phyloP scores from a whole-genome alignment of 53 echinoderm and acorn worm species.

The Echinarachnius parma region DNA sequence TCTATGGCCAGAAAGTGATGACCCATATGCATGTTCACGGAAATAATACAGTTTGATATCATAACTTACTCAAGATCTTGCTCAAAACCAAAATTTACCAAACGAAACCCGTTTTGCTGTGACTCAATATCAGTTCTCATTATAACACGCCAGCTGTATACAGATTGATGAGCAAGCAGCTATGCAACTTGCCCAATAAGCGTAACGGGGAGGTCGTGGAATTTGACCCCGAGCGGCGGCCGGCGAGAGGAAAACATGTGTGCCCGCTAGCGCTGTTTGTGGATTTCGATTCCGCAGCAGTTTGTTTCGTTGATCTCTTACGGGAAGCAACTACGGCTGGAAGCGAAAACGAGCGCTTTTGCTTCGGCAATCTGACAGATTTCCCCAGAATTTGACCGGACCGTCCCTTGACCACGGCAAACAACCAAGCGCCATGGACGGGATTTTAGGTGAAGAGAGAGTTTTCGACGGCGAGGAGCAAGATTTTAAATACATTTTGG shows the following conservation, averaged over 20 bases:
- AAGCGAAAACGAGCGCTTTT: constrained; percentile 24
- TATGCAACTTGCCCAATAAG: no score
- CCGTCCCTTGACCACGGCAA: constrained; percentile 88
- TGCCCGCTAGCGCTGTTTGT: not conserved
- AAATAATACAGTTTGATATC: no score
- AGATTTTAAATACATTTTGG: constrained; percentile 93
- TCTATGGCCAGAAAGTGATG: no score
- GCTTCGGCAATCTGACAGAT: constrained; percentile 68
- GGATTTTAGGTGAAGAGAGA: constrained; percentile 77
- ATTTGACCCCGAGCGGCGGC: constrained; percentile 22
- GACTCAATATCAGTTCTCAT: no score
- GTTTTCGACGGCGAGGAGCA: constrained; percentile 73
- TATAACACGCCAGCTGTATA: no score
- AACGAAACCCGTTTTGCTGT: no score
- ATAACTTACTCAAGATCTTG: no score
- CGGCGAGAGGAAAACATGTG: not conserved
- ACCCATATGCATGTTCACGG: no score
- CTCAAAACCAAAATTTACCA: no score
- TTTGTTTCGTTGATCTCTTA: constrained; percentile 15
- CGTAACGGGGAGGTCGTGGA: constrained; percentile 9
- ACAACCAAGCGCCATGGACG: constrained; percentile 90
- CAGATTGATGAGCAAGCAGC: not conserved
- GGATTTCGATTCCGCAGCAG: constrained; percentile 29
- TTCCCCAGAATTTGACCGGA: constrained; percentile 91
- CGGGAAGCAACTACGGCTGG: constrained; percentile 5